These are phyloP conservation scores for Coptodon rendalli DNA, from an alignment of 2,113 vertebrate genomes.

Conservation along the genomic window DNA sequence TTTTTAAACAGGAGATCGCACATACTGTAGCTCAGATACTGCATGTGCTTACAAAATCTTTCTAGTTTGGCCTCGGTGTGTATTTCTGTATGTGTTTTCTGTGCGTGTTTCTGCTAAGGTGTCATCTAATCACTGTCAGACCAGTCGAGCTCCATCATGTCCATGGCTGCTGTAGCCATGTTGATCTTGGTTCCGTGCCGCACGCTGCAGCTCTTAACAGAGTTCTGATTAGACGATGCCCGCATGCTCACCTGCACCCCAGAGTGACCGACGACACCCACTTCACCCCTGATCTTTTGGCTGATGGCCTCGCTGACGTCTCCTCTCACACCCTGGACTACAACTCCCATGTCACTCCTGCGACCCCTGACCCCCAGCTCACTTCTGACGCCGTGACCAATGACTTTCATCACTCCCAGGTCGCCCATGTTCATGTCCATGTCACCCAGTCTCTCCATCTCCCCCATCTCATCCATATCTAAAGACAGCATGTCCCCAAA, in stretches of 20 bases:
- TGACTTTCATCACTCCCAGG: slow-evolving; percentile 47
- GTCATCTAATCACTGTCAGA: slow-evolving; percentile 81
- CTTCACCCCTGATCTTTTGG: slow-evolving; percentile 57
- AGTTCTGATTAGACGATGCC: slow-evolving; percentile 89
- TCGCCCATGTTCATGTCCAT: slow-evolving; percentile 61
- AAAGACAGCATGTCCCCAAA: slow-evolving; percentile 89
- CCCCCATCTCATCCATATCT: slow-evolving; percentile 74
- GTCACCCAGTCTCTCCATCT: slow-evolving; percentile 49
- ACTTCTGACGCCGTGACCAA: slow-evolving; percentile 49
- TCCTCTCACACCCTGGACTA: slow-evolving; percentile 51
- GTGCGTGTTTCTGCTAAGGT: background rate
- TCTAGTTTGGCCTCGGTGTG: slow-evolving; percentile 45
- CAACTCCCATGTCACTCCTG: slow-evolving; percentile 51
- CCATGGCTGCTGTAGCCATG: slow-evolving; percentile 80
- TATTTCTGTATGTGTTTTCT: background rate
- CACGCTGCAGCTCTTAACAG: slow-evolving; percentile 92
- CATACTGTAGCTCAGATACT: slow-evolving; percentile 23
- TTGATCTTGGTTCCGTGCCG: slow-evolving; percentile 91
- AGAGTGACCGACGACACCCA: slow-evolving; percentile 81
- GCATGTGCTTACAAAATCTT: slow-evolving; percentile 14
- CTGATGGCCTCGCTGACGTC: slow-evolving; percentile 55
- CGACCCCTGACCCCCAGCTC: slow-evolving; percentile 54
- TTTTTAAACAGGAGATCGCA: slow-evolving; percentile 21
- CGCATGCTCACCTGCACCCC: slow-evolving; percentile 98
- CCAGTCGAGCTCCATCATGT: slow-evolving; percentile 91